Conservation (phyloP, 1,140 invertebrate genomes). For the Popillia japonica region DNA sequence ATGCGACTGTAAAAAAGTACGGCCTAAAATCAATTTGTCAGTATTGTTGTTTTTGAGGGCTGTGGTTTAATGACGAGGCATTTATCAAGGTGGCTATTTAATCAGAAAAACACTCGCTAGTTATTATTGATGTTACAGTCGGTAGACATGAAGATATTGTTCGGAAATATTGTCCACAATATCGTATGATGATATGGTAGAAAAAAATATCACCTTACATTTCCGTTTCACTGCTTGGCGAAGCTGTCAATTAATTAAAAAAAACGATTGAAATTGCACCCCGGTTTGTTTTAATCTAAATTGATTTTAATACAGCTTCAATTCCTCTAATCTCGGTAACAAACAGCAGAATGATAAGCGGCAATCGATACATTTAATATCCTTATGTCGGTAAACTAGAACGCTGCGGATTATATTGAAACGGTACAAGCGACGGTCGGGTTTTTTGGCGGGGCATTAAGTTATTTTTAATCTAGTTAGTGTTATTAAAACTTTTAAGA, state of each 20-base stretch:
- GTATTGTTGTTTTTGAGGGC: constrained; percentile 26
- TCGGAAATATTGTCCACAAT: background rate
- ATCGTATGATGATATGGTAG: background rate
- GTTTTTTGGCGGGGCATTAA: constrained; percentile 18
- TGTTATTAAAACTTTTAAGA: constrained; percentile 36
- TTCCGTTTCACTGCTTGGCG: background rate
- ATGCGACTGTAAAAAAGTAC: background rate
- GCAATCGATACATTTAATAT: constrained; percentile 28
- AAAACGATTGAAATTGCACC: too few relatives aligned
- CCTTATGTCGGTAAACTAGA: constrained; percentile 6
- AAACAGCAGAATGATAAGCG: background rate
- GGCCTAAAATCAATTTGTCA: constrained; percentile 25
- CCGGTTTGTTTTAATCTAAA: too few relatives aligned
- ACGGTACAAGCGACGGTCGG: background rate
- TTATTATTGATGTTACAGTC: constrained; percentile 23
- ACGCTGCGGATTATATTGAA: background rate
- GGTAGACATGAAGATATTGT: background rate
- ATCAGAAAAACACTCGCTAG: constrained; percentile 16
- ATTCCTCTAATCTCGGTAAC: background rate
- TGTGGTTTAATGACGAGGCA: constrained; percentile 29
- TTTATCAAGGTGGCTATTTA: constrained; percentile 32
- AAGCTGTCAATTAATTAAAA: too few relatives aligned
- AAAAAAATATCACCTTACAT: background rate
- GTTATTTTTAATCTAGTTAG: constrained; percentile 39
- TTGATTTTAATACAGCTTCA: too few relatives aligned